Percentiles rank a stretch among this genome's conserved stretches.
phyloP scores from a whole-genome alignment of 2,113 vertebrate genomes.

The Felis catus region DNA sequence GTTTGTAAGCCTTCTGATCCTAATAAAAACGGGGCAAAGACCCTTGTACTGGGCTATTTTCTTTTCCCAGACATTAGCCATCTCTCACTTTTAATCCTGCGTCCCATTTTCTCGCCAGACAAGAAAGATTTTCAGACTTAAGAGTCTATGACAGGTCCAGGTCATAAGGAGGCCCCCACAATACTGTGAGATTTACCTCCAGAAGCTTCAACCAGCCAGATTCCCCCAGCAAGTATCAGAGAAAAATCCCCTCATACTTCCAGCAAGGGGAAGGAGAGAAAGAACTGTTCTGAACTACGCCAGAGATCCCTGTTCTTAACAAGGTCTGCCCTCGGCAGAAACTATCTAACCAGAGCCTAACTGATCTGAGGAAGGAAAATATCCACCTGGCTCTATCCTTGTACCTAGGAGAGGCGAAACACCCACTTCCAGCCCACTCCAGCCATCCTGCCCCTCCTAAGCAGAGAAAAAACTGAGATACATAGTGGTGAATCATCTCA shows the following conservation, averaged over 20 bases:
- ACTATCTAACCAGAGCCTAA: background rate
- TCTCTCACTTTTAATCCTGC: no score
- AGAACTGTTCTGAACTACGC: background rate
- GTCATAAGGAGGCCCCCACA: background rate
- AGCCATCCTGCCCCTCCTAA: background rate
- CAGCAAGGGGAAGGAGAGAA: background rate
- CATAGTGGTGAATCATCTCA: background rate
- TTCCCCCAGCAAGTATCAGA: background rate
- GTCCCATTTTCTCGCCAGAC: no score
- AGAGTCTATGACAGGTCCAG: no score
- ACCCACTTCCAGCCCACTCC: background rate
- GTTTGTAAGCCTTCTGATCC: no score
- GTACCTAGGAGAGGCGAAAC: background rate
- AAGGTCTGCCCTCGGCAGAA: background rate
- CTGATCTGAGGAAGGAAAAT: background rate
- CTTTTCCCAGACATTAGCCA: no score
- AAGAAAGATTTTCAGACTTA: no score
- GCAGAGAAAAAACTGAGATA: background rate
- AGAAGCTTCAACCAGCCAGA: background rate
- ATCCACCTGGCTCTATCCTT: background rate
- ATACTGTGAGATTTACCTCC: background rate
- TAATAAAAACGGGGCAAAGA: no score
- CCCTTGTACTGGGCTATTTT: no score
- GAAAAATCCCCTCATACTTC: background rate
- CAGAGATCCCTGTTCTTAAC: background rate